Percentiles rank a stretch among this genome's conserved stretches.
These are phyloP conservation scores for Psephotus haematonotus DNA, from an alignment of 2,113 vertebrate species.

Conservation along the genomic window DNA sequence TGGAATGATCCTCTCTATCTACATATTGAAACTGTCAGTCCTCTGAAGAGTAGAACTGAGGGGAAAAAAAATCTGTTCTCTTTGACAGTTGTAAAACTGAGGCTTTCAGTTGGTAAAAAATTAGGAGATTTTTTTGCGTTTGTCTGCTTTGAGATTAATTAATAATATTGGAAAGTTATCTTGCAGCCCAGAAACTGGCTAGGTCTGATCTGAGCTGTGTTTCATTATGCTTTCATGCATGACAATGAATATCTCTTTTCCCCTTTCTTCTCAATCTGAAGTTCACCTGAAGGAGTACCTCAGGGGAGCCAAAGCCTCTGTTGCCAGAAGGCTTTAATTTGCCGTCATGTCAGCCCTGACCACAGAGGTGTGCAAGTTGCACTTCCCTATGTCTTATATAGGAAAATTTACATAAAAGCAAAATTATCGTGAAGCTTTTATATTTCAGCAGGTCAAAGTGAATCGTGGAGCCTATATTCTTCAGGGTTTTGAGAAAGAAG, in stretches of 20 bases:
- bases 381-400: neutral
- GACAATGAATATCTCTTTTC: neutral
- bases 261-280: neutral
- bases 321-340: neutral
- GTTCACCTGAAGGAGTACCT: neutral
- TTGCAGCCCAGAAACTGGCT: neutral
- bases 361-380: neutral
- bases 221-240: neutral
- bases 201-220: neutral
- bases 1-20: neutral
- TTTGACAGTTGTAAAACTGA: neutral
- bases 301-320: neutral
- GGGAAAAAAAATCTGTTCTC: rapidly evolving
- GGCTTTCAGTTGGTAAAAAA: neutral
- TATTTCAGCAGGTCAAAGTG: neutral
- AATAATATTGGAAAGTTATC: neutral
- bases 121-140: neutral
- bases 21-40: neutral
- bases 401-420: neutral
- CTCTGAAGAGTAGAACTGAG: neutral
- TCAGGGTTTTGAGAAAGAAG: neutral
- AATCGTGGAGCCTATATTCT: neutral
- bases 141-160: neutral
- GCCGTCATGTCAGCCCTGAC: neutral
- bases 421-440: neutral